Percentiles rank a stretch among this genome's conserved stretches.
phyloP scores from a whole-genome alignment of 2,113 vertebrate genomes.

The Halichoerus grypus region DNA sequence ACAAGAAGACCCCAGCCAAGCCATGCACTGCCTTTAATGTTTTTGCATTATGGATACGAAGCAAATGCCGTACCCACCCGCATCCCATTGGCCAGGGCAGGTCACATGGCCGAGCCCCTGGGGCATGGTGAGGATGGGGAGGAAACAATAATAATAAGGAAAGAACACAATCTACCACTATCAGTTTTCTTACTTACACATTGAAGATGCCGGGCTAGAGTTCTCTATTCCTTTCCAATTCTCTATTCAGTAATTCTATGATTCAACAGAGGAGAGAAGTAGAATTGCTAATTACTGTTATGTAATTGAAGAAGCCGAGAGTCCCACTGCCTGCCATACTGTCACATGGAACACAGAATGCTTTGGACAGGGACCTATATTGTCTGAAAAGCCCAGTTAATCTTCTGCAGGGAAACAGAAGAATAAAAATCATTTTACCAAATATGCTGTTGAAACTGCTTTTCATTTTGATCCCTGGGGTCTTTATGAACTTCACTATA shows the following conservation, averaged over 20 bases:
- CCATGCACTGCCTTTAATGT: background rate
- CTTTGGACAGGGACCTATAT: background rate
- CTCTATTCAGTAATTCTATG: background rate
- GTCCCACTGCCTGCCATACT: background rate
- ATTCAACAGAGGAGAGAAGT: background rate
- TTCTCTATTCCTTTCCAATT: background rate
- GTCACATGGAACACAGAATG: background rate
- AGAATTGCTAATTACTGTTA: background rate
- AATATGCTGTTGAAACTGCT: background rate
- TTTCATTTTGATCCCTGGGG: background rate
- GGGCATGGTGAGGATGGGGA: background rate
- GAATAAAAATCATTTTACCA: background rate
- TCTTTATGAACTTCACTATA: background rate
- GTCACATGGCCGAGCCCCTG: background rate
- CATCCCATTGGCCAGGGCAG: background rate
- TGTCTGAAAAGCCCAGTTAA: background rate
- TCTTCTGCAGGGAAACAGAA: background rate
- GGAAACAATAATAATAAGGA: background rate
- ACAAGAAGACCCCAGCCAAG: background rate
- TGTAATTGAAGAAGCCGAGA: background rate
- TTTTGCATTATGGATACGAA: background rate
- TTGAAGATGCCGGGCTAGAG: background rate
- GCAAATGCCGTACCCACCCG: background rate
- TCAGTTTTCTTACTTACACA: background rate
- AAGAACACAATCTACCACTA: background rate